Percentiles rank a stretch among this genome's conserved stretches.
phyloP scores from a whole-genome alignment of 2,888 invertebrate genomes.

The Lamellibrachia satsuma region DNA sequence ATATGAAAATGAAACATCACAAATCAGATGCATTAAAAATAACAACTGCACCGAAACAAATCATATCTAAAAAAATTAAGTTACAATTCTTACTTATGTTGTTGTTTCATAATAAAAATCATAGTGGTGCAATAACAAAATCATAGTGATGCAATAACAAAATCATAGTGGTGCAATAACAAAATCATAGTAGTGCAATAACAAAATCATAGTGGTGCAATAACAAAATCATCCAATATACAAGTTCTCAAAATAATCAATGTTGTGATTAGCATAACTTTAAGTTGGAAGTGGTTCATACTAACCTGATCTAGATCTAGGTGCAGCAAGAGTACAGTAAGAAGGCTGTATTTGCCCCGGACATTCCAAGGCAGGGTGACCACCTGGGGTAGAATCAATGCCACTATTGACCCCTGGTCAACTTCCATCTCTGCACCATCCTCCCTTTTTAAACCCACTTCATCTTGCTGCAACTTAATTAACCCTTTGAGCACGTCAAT shows the following conservation, averaged over 20 bases:
- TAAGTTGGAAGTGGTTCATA: neutral
- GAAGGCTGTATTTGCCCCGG: conserved; percentile 53
- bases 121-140: no score
- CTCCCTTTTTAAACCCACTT: neutral
- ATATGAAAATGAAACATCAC: neutral
- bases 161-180: no score
- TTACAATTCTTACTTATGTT: no score
- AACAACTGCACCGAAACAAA: no score
- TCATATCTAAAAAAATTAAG: no score
- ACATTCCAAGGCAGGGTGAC: conserved; percentile 24
- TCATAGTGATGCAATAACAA: no score
- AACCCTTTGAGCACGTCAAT: conserved; percentile 47
- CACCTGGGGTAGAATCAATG: conserved; percentile 19
- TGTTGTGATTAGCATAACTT: neutral
- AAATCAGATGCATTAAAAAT: no score
- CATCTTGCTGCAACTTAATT: conserved; percentile 36
- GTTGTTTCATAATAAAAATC: no score
- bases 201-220: no score
- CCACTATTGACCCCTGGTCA: conserved; percentile 6
- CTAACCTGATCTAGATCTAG: conserved; percentile 35
- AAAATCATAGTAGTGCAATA: no score
- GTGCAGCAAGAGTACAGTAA: conserved; percentile 49
- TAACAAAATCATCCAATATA: no score
- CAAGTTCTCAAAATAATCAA: no score
- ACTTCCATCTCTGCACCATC: neutral